Evolutionary conservation across 2,797 vertebrate genomes (phyloP).

Genomic region (Cossypha caffra): DNA sequence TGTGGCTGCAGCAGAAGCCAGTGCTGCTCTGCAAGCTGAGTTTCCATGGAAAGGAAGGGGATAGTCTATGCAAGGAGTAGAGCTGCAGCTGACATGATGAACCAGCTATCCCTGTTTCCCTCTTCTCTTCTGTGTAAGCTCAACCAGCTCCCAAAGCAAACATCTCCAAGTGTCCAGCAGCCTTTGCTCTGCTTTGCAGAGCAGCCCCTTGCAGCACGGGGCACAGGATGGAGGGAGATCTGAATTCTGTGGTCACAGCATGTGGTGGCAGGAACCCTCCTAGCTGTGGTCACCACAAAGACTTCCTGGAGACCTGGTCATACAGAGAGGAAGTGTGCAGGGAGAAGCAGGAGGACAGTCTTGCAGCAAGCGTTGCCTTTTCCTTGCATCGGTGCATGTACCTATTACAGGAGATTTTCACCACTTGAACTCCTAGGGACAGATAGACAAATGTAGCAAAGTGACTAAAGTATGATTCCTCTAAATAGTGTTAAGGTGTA

Average conservation of each 20-base stretch:
- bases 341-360: background rate
- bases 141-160: background rate
- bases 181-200: background rate
- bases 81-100: background rate
- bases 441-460: background rate
- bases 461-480: background rate
- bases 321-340: background rate
- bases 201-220: rapidly evolving
- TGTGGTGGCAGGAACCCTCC: background rate
- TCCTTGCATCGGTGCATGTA: rapidly evolving
- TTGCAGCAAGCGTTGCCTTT: background rate
- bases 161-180: background rate
- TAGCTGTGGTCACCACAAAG: background rate
- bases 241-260: background rate
- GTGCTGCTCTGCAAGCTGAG: background rate
- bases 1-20: background rate
- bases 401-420: background rate
- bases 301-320: background rate
- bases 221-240: rapidly evolving
- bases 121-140: background rate
- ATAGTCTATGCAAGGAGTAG: background rate
- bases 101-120: background rate
- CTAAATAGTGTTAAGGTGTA: background rate
- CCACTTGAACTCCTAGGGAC: background rate
- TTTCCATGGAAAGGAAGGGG: background rate